Base-by-base conservation (phyloP, 64 coral and sea anemone genomes). In the Pachyseris speciosa region DNA sequence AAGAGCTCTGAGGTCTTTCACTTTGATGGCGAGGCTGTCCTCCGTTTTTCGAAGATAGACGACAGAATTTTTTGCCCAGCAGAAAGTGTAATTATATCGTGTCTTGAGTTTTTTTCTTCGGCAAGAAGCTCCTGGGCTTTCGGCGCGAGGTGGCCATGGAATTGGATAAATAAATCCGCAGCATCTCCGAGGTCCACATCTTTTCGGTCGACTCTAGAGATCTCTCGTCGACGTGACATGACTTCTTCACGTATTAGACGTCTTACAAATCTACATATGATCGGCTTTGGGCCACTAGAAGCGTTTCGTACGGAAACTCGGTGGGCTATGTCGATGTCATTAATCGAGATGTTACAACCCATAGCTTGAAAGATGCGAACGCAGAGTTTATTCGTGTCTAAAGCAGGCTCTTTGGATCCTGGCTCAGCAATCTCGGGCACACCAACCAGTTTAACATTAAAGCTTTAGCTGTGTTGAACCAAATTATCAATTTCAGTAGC, bases 311-410 rank as follows among this genome's bases (percentile, higher is more conserved):
- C 5, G 3, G 42, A 39, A 26, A 93, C 91, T n/a, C 55, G 55
- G 37, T 93, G 91, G 9, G 91, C 83, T 45, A 92, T 77, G 65
- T 92, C 90, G 33, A 92, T 86, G 39, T 92, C 89, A 17, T 72
- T 33, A 43, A 74, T 4, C 7, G 73, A 41, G 19, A 90, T 13
- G 74, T 89, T 26, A 64, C 26, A 65, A 30, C 49, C 59, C n/a
- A 90, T 80, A 45, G 36, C 27, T 7, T 64, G 8, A 29, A 91
- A 83, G 26, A 91, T 20, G 9, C 69, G 80, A 24, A 47, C 13
- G 64, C 90, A 92, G 26, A 86, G 48, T 10, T 76, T 40, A 2
- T 41, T 22, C 26, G 83, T 77, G 5, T 92, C 90, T 9, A 17
- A 7, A 17, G 83, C 71, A 9, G 80, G 45, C 85, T 86, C 90